Percentiles rank a stretch among this genome's conserved stretches.
These are phyloP conservation scores for Oryzias dopingdopingensis DNA, from an alignment of 2,797 vertebrate genomes.

Conservation along the genomic window DNA sequence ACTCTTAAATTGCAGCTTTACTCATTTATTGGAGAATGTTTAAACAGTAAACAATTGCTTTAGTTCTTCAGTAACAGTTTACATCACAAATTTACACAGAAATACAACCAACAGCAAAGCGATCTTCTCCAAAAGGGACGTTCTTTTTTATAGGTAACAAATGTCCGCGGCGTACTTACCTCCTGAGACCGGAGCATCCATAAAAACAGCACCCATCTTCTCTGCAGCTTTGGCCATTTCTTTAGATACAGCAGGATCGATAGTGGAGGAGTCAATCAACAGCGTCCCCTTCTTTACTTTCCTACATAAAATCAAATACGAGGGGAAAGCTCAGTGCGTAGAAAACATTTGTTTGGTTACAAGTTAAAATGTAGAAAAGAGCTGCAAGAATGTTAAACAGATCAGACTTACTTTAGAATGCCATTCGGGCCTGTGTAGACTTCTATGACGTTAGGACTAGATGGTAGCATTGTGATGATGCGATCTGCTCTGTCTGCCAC, in stretches of 20 bases:
- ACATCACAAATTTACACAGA: too few species aligned
- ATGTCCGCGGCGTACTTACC: conserved; percentile 73
- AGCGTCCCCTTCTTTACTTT: conserved; percentile 97
- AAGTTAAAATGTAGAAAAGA: neutral
- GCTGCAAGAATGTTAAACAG: neutral
- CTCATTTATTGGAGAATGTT: too few species aligned
- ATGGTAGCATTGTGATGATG: conserved; percentile 97
- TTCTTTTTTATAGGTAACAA: neutral
- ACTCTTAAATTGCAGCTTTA: too few species aligned
- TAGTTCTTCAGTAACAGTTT: too few species aligned
- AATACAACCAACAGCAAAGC: neutral
- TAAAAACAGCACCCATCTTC: conserved; percentile 96
- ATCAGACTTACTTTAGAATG: conserved; percentile 81
- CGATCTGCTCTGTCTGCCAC: conserved; percentile 95
- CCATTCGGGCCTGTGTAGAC: conserved; percentile 91
- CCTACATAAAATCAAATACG: conserved; percentile 62
- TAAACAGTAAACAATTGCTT: too few species aligned
- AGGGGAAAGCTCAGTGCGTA: neutral
- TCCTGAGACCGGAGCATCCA: conserved; percentile 98
- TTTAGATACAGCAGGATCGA: conserved; percentile 91
- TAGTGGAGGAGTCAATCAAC: conserved; percentile 96
- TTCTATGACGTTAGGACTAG: conserved; percentile 89
- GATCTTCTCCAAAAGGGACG: neutral
- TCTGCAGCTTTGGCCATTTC: conserved; percentile 90
- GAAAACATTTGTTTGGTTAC: neutral